Percentiles rank a stretch among this genome's conserved stretches.
phyloP scores from a whole-genome alignment of 2,888 invertebrate species.

The Pristionchus exspectatus region DNA sequence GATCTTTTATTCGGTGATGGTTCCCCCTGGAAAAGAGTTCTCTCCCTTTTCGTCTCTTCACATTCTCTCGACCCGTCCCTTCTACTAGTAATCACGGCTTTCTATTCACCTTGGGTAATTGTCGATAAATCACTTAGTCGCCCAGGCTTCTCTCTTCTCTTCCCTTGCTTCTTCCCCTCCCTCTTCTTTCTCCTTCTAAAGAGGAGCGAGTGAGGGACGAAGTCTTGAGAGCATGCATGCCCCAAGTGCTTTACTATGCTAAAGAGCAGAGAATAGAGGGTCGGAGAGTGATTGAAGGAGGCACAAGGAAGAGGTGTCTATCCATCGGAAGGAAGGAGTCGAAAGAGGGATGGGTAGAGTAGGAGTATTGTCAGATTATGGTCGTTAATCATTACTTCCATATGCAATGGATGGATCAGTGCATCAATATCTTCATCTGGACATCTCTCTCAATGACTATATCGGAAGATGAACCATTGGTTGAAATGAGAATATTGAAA shows the following conservation, averaged over 20 bases:
- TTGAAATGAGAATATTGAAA: neutral
- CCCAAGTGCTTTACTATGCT: slow-evolving; percentile 44
- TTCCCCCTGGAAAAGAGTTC: neutral
- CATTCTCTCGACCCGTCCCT: slow-evolving; percentile 24
- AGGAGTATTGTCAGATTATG: too few relatives aligned
- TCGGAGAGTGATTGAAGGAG: slow-evolving; percentile 21
- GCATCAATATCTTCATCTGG: neutral
- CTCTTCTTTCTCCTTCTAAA: slow-evolving; percentile 11
- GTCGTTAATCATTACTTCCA: neutral
- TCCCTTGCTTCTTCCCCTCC: slow-evolving; percentile 25
- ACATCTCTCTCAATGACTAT: neutral
- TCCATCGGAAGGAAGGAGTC: neutral
- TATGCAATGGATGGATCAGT: neutral
- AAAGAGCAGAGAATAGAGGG: slow-evolving; percentile 42
- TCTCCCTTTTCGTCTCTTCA: neutral
- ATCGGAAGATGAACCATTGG: neutral
- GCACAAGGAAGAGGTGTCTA: slow-evolving; percentile 14
- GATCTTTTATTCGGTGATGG: neutral
- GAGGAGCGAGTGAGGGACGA: slow-evolving; percentile 7
- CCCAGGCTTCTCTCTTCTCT: slow-evolving; percentile 43
- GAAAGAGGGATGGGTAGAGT: neutral
- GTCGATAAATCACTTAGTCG: slow-evolving; percentile 54
- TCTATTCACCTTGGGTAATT: slow-evolving; percentile 52
- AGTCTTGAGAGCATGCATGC: slow-evolving; percentile 13
- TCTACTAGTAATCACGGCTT: slow-evolving; percentile 45